Conservation (phyloP, 2,113 vertebrate genomes). For the Rhinolophus sinicus region DNA sequence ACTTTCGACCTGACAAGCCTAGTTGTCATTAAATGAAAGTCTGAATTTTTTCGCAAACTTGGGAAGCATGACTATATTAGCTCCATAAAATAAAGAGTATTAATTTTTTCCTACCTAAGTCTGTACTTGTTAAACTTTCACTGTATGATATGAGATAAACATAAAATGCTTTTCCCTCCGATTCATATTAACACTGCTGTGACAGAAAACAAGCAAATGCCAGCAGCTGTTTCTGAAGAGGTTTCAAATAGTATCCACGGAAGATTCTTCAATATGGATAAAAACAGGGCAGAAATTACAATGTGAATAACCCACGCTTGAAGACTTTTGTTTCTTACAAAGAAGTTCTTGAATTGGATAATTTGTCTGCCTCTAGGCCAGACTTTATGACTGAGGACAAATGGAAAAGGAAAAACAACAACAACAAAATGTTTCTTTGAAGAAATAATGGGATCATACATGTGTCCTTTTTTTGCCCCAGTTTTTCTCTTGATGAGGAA, state of each 20-base stretch:
- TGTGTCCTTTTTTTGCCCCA: background rate
- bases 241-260: background rate
- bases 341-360: background rate
- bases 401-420: background rate
- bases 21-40: background rate
- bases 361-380: background rate
- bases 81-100: background rate
- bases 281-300: background rate
- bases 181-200: slow-evolving; percentile 14
- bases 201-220: slow-evolving; percentile 46
- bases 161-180: slow-evolving; percentile 50
- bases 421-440: background rate
- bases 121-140: slow-evolving; percentile 19
- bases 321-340: slow-evolving; percentile 2
- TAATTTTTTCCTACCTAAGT: background rate
- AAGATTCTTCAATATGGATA: background rate
- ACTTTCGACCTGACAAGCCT: background rate
- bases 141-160: slow-evolving; percentile 3
- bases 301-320: background rate
- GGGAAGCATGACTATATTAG: background rate
- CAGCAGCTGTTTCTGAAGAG: background rate
- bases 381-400: background rate
- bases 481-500: background rate
- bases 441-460: background rate
- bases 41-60: background rate